These are phyloP conservation scores for Hypselothyrea guttata DNA, from an alignment of 2,888 invertebrate species.

Conservation along the genomic window DNA sequence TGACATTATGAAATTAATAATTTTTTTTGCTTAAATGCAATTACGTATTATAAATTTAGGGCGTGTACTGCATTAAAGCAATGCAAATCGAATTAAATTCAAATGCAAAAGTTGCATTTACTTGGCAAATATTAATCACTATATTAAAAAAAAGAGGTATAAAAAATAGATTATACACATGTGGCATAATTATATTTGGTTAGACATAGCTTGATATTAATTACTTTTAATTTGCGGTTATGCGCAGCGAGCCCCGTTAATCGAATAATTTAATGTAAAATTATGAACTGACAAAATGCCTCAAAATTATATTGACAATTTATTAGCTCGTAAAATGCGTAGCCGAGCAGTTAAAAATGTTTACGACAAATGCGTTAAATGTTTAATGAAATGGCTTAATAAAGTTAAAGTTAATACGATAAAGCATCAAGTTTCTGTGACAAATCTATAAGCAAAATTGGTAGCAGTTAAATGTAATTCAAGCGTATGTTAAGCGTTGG, in stretches of 20 bases:
- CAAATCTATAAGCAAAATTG: no score
- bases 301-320: conserved; percentile 53
- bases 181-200: background rate
- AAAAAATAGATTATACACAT: background rate
- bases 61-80: conserved; percentile 10
- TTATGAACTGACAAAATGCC: conserved; percentile 64
- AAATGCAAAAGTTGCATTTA: conserved; percentile 8
- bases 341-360: conserved; percentile 14
- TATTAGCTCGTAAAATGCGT: conserved; percentile 39
- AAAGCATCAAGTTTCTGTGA: no score
- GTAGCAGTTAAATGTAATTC: no score
- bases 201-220: conserved; percentile 44
- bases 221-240: conserved; percentile 47
- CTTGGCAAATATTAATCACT: background rate
- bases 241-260: conserved; percentile 9
- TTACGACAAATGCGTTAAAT: conserved; percentile 26
- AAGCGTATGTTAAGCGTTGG: conserved; percentile 32
- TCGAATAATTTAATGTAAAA: conserved; percentile 63
- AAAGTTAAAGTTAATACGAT: no score
- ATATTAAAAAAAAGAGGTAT: conserved; percentile 11
- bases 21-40: conserved; percentile 57
- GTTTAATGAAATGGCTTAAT: background rate
- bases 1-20: conserved; percentile 67
- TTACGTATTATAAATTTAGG: conserved; percentile 34
- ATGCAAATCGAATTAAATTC: conserved; percentile 54